These are phyloP conservation scores for Thera britannica DNA, from an alignment of 2,888 invertebrate genomes.

Conservation along the genomic window DNA sequence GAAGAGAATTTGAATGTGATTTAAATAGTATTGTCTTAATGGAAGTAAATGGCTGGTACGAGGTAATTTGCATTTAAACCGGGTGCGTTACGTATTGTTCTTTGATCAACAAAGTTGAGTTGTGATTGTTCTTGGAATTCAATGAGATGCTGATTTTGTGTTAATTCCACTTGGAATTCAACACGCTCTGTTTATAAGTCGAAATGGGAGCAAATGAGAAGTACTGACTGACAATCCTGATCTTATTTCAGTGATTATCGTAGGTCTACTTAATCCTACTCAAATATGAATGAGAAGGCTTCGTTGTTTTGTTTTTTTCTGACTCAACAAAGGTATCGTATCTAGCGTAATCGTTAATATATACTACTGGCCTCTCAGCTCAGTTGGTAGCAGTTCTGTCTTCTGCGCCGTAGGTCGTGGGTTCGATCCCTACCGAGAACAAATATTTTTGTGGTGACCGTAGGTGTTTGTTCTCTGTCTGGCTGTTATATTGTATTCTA, in stretches of 20 bases:
- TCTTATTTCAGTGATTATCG: not conserved
- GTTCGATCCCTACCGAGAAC: too few relatives aligned
- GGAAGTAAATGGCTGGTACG: slow-evolving; percentile 62
- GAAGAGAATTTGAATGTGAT: slow-evolving; percentile 82
- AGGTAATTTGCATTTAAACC: slow-evolving; percentile 69
- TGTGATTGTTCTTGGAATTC: slow-evolving; percentile 36
- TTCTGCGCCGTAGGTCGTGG: too few relatives aligned
- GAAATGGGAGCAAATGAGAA: slow-evolving; percentile 12
- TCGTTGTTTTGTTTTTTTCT: too few relatives aligned
- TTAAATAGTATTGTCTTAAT: slow-evolving; percentile 79
- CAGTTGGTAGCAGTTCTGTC: too few relatives aligned
- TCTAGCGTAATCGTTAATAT: too few relatives aligned
- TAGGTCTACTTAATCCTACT: too few relatives aligned
- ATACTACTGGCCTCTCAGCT: too few relatives aligned
- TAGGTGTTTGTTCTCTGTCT: too few relatives aligned
- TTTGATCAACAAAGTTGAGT: slow-evolving; percentile 36
- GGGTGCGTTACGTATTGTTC: slow-evolving; percentile 43
- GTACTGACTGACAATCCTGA: not conserved
- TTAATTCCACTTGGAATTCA: slow-evolving; percentile 36
- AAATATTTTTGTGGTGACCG: too few relatives aligned
- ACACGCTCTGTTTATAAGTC: slow-evolving; percentile 24
- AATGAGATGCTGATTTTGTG: slow-evolving; percentile 42
- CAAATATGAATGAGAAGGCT: too few relatives aligned
- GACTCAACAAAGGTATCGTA: too few relatives aligned
- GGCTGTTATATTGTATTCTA: too few relatives aligned